Conservation (phyloP, 2,888 invertebrate genomes). For the Desoria tigrina region DNA sequence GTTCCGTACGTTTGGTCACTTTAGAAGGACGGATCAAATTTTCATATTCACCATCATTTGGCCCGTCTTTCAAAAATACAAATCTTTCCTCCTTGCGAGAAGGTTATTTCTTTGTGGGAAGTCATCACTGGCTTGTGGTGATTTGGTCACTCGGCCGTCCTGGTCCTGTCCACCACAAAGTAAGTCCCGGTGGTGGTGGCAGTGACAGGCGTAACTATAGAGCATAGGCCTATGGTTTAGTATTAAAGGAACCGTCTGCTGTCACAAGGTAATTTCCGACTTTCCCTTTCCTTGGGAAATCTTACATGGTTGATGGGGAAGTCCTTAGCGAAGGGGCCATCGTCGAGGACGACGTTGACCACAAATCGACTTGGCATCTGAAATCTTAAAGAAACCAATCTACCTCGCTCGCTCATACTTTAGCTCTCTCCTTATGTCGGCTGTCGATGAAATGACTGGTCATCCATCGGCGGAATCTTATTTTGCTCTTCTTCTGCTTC, state of each 20-base stretch:
- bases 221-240: slow-evolving; percentile 15
- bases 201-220: background rate
- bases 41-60: slow-evolving; percentile 17
- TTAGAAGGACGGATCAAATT: slow-evolving; percentile 20
- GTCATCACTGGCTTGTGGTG: slow-evolving; percentile 35
- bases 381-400: slow-evolving; percentile 27
- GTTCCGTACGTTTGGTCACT: background rate
- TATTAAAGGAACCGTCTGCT: slow-evolving; percentile 42
- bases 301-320: background rate
- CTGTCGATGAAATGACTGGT: slow-evolving; percentile 5
- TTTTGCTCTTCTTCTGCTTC: slow-evolving; percentile 19
- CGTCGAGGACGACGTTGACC: background rate
- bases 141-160: slow-evolving; percentile 30
- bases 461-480: slow-evolving; percentile 16
- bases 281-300: slow-evolving; percentile 15
- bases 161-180: background rate
- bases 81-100: slow-evolving; percentile 38
- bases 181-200: slow-evolving; percentile 1
- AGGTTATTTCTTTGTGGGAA: slow-evolving; percentile 36
- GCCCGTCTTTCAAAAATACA: slow-evolving; percentile 38
- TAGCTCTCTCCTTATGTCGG: slow-evolving; percentile 6
- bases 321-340: background rate
- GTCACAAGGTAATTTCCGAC: slow-evolving; percentile 50
- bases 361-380: slow-evolving; percentile 40
- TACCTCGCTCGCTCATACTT: background rate